A percentile compares a stretch with the other conserved stretches of the same genome.
phyloP scores from a whole-genome alignment of 1,140 invertebrate species.

The Achroia grisella region DNA sequence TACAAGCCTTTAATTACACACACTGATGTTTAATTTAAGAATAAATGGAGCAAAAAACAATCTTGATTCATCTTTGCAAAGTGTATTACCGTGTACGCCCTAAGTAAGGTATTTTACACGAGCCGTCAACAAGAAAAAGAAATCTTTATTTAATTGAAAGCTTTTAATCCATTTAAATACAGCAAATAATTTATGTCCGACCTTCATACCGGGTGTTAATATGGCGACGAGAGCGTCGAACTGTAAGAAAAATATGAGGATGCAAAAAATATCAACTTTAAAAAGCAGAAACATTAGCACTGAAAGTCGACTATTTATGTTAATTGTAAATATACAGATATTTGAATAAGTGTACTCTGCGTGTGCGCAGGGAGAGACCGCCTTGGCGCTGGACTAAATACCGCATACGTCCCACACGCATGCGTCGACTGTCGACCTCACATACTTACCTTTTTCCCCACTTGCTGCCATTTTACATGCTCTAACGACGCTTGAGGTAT shows the following conservation, averaged over 20 bases:
- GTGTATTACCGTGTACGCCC: too few relatives aligned
- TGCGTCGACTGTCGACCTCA: not conserved
- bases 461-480: not conserved
- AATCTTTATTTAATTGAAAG: conserved; percentile 24
- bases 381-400: not conserved
- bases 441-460: conserved; percentile 6
- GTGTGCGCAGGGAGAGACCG: too few relatives aligned
- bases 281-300: too few relatives aligned
- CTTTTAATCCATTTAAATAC: conserved; percentile 18
- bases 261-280: not conserved
- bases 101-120: too few relatives aligned
- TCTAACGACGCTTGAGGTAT: not conserved
- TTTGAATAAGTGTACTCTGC: too few relatives aligned
- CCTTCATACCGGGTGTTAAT: conserved; percentile 11
- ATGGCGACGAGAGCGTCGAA: not conserved
- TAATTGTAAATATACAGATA: too few relatives aligned
- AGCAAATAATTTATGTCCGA: conserved; percentile 8
- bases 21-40: too few relatives aligned
- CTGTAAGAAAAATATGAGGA: not conserved
- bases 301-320: too few relatives aligned
- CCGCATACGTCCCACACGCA: not conserved
- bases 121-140: conserved; percentile 6
- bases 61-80: too few relatives aligned
- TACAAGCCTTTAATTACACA: too few relatives aligned
- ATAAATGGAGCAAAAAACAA: too few relatives aligned